Evolutionary conservation across 2,113 vertebrate genomes (phyloP), one percentile per base, ranked within the genome.

Genomic region (Oenanthe melanoleuca): DNA sequence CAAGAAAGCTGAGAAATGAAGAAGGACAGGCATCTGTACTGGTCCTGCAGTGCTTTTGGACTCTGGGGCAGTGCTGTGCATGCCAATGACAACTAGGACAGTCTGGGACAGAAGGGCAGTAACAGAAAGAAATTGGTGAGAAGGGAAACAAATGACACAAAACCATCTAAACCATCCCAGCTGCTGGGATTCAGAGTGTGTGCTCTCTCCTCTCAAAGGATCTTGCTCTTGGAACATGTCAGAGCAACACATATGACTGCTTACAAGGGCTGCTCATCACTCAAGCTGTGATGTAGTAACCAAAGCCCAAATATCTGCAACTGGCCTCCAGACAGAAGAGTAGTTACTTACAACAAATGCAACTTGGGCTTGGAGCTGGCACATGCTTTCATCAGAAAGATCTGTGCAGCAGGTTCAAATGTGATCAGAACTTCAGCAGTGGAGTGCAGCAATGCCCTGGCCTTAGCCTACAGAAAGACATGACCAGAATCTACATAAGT

Each of bases 231-330:
- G 57, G 13, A 28, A 34, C 15, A 38, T 10, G 29, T 44, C 18
- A 44, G 23, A 67, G 14, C 2, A 9, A 69, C 8, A 56, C 6
- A n/a, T 13, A 6, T 1, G 0, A 45, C 23, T 12, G 15, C 60
- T 12, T 42, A 21, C 5, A 7, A 0, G 1, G 29, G 19, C 38
- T 69, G 49, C 34, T 66, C 9, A 37, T 33, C 1, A 2, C 34
- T 74, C 25, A 26, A 31, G 29, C 6, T 79, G 38, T 38, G 52
- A 65, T 8, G 8, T 50, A 79, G 26, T 25, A 40, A 61, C 15
- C 50, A 23, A 25, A 57, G 40, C 16, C 22, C 17, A 40, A 53
- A 24, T 20, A 70, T 10, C n/a, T 70, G 7, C 15, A 5, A 67
- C 23, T 45, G 28, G 53, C 40, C 37, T 88, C 33, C 37, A 38